phyloP scores from a whole-genome alignment of 2,797 vertebrate species.

The Cyclura pinguis region DNA sequence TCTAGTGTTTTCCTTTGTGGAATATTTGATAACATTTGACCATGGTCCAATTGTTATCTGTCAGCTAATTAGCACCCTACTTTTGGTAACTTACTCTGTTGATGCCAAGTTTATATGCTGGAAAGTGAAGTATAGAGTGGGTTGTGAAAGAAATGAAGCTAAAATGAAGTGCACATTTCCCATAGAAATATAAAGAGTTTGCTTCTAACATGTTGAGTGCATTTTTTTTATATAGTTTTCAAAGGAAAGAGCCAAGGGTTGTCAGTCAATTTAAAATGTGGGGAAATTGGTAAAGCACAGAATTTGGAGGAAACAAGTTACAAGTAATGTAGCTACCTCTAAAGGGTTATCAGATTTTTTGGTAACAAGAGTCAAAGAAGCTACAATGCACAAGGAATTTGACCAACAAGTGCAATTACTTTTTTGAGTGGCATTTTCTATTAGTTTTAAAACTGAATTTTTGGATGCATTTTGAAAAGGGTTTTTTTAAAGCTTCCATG shows the following conservation, averaged over 20 bases:
- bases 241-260: not conserved
- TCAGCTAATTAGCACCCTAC: not conserved
- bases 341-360: too few relatives aligned
- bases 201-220: not conserved
- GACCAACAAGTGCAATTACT: too few relatives aligned
- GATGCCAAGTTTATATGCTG: not conserved
- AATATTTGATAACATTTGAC: not conserved
- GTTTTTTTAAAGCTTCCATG: too few relatives aligned
- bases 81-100: not conserved
- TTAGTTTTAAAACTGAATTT: too few relatives aligned
- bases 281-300: too few relatives aligned
- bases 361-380: not conserved
- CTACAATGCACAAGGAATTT: not conserved
- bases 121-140: not conserved
- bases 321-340: too few relatives aligned
- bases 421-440: too few relatives aligned
- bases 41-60: not conserved
- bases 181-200: not conserved
- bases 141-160: not conserved
- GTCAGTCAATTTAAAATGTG: not conserved
- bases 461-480: too few relatives aligned
- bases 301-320: too few relatives aligned
- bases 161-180: not conserved
- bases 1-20: not conserved
- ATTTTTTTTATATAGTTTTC: not conserved